phyloP scores from a whole-genome alignment of 2,113 vertebrate genomes.

The Oxyura jamaicensis region DNA sequence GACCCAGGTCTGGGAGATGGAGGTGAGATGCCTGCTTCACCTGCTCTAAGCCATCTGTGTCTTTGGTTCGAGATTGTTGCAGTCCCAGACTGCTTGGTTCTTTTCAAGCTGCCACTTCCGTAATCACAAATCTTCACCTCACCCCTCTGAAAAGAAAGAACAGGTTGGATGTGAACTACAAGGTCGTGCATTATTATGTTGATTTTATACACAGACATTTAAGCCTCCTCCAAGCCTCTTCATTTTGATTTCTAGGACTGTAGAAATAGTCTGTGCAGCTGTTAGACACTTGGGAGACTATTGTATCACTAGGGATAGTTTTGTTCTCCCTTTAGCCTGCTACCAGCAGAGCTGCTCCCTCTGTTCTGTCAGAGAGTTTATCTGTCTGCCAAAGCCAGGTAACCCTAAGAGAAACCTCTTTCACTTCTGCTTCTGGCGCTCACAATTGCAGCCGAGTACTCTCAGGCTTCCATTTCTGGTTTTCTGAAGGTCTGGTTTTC shows the following conservation, averaged over 20 bases:
- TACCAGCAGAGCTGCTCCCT: not conserved
- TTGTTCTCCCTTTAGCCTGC: not conserved
- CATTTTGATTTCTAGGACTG: not conserved
- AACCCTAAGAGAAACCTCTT: not conserved
- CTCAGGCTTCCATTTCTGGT: not conserved
- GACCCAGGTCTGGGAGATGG: conserved; percentile 88
- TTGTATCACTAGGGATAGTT: not conserved
- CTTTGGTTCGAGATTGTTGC: not conserved
- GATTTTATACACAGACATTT: not conserved
- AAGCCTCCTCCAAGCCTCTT: not conserved
- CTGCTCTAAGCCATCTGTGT: not conserved
- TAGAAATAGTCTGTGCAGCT: not conserved
- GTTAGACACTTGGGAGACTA: not conserved
- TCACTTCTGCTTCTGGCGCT: not conserved
- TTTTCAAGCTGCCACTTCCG: not conserved
- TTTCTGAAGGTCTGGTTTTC: not conserved
- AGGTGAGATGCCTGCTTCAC: conserved; percentile 77
- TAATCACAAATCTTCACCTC: not conserved
- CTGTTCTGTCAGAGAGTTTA: not conserved
- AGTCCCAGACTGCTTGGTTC: not conserved
- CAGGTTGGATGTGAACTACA: not conserved
- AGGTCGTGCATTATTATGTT: not conserved
- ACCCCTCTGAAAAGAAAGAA: not conserved
- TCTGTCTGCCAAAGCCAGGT: not conserved
- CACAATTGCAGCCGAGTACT: rapidly evolving